phyloP scores from a whole-genome alignment of 2,888 invertebrate species.

The Lasioglossum pauxillum region DNA sequence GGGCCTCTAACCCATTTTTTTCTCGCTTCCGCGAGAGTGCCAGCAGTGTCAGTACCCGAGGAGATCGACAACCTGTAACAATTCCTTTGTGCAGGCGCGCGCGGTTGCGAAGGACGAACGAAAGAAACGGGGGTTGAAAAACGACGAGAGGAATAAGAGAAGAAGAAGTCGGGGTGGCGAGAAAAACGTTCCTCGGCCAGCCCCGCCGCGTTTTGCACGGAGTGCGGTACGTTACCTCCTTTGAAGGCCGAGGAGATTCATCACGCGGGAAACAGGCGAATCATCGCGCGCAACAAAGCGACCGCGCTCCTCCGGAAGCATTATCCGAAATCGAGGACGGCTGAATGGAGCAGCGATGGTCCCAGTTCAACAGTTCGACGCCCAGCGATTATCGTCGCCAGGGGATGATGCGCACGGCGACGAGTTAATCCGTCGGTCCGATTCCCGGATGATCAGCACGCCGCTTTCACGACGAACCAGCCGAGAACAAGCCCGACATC shows the following conservation, averaged over 20 bases:
- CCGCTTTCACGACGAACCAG: neutral
- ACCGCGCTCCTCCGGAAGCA: conserved; percentile 21
- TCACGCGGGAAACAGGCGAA: conserved; percentile 50
- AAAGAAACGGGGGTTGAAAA: conserved; percentile 3
- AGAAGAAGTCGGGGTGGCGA: neutral
- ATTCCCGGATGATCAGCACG: conserved; percentile 1
- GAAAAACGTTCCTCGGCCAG: conserved; percentile 23
- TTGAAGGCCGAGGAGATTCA: conserved; percentile 51
- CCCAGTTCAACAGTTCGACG: neutral
- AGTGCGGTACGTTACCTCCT: conserved; percentile 57
- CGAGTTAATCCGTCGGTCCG: conserved; percentile 27
- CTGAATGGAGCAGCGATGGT: conserved; percentile 6
- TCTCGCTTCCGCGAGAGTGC: conserved; percentile 39
- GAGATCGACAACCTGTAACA: conserved; percentile 35
- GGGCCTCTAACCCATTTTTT: conserved; percentile 27
- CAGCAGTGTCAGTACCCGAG: conserved; percentile 57
- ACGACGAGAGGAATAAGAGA: neutral
- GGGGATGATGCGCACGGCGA: conserved; percentile 4
- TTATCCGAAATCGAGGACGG: conserved; percentile 46
- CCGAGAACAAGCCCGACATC: neutral
- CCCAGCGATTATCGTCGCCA: neutral
- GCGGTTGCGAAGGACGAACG: conserved; percentile 20
- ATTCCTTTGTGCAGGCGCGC: conserved; percentile 21
- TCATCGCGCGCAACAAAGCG: conserved; percentile 52
- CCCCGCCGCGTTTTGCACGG: conserved; percentile 29